A percentile compares a stretch with the other conserved stretches of the same genome.
Conservation (phyloP, 2,888 invertebrate species). For the Acanthosepion lycidas region DNA sequence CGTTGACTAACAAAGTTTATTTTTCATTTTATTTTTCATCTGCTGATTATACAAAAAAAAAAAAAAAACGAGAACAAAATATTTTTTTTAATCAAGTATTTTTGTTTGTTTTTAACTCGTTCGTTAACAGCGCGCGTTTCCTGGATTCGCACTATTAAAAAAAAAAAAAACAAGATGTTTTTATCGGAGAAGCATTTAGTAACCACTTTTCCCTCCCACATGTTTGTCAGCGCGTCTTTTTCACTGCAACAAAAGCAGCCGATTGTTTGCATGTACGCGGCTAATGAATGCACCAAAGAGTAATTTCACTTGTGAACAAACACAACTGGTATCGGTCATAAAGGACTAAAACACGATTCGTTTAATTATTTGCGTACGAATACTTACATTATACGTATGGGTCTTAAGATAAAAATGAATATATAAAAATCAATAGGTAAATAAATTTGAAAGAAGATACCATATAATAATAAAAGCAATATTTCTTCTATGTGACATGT, state of each 20-base stretch:
- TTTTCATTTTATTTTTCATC: background rate
- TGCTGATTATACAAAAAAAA: background rate
- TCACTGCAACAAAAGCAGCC: background rate
- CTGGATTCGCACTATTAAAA: background rate
- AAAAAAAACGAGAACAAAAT: background rate
- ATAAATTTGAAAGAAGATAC: too few species aligned
- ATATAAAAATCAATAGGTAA: too few species aligned
- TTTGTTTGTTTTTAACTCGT: background rate
- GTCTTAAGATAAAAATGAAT: too few species aligned
- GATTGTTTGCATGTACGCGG: background rate
- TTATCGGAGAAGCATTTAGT: background rate
- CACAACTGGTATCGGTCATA: too few species aligned
- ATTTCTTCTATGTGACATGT: too few species aligned
- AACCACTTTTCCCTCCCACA: background rate
- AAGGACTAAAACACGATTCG: too few species aligned
- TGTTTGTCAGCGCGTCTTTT: background rate
- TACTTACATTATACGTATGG: too few species aligned
- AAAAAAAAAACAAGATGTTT: too few species aligned
- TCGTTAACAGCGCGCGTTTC: background rate
- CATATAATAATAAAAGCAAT: too few species aligned
- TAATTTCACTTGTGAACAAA: too few species aligned
- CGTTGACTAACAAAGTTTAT: background rate
- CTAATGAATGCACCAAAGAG: background rate
- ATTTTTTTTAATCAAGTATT: background rate
- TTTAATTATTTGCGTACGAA: too few species aligned